Evolutionary conservation across 2,113 vertebrate genomes (phyloP), one percentile per base, ranked within the genome.

Genomic region (Arenaria interpres): DNA sequence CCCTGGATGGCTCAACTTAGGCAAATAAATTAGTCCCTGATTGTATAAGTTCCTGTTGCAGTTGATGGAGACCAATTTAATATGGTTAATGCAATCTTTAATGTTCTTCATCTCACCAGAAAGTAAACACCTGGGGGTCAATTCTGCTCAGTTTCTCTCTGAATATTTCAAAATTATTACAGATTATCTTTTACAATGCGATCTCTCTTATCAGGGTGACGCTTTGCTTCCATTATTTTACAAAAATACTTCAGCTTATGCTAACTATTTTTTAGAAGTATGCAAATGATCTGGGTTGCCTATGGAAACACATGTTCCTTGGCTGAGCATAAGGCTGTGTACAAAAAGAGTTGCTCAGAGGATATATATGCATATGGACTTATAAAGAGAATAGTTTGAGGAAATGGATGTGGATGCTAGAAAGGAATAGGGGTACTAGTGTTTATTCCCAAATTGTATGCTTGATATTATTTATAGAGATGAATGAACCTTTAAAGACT

Each of bases 241-340:
- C 43, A 45, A 37, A 82, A 89, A 78, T 68, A 33, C 57, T 81
- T 90, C 32, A 35, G 28, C 2, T 85, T 81, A 17, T 75, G 48
- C 60, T n/a, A 57, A 83, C 51, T 89, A 21, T 86, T 92, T 87
- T 77, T 86, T 56, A 81, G 43, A 53, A 64, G 53, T 53, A 85
- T 85, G 74, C 81, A 93, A 82, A 92, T 94, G 12, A 8, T 41
- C 30, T 12, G 69, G 48, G 95, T 95, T 96, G 90, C 95, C 95
- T 89, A 57, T 94, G 92, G 97, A 95, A 92, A 96, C 95, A 79
- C 67, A 14, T 5, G 41, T 68, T 64, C 84, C 87, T 93, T 60
- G 57, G 76, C 60, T 87, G 60, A 56, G 67, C 7, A 0, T 17
- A 7, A 28, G 43, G 54, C 71, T 91, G 43, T 30, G n/a, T 20